Base-by-base conservation (phyloP, 2,888 invertebrate genomes). In the Microplitis manilae region DNA sequence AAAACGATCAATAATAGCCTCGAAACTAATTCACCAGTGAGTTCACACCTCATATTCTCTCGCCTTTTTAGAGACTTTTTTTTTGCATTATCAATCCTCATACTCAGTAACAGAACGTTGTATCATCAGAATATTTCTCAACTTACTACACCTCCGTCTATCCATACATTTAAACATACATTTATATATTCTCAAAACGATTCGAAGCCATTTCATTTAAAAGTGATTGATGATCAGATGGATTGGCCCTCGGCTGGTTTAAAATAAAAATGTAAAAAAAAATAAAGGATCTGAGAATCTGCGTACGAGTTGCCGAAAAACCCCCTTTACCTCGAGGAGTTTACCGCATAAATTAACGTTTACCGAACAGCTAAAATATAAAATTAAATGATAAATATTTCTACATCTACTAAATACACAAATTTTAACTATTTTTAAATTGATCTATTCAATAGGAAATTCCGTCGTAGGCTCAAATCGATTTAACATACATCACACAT, bases 211-310 rank as follows among this genome's bases (percentile, higher is more conserved):
- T 77, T 80, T 80, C 81, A 79, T 81, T 81, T 81, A 81, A 81
- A 81, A 80, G 80, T 81, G 81, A 81, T 81, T 80, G 80, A 81
- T 81, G 81, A 80, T 81, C 80, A 70, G 73, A 73, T 76, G 79
- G 79, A 81, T 80, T 81, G 80, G 79, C 81, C 81, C 81, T 81
- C 80, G 81, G 80, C 80, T 77, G 62, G 38, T 59, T 40, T 41
- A 62, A 62, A 62, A 62, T 62, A 17, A 62, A 62, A 62, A 62
- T 17, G 62, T 62, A 15, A 71, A 60, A 72, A 71, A 62, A 62
- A 39, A 62, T 38, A 71, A 61, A 38, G n/a, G 79, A 82, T 78
- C 79, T 83, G 80, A 81, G 83, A 84, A 84, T 82, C 82, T 79
- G 60, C 62, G 71, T 62, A 62, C 61, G n/a, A 72, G 39, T 60